Evolutionary conservation across 1,140 invertebrate species (phyloP).

Genomic region (Muscidifurax raptorellus): DNA sequence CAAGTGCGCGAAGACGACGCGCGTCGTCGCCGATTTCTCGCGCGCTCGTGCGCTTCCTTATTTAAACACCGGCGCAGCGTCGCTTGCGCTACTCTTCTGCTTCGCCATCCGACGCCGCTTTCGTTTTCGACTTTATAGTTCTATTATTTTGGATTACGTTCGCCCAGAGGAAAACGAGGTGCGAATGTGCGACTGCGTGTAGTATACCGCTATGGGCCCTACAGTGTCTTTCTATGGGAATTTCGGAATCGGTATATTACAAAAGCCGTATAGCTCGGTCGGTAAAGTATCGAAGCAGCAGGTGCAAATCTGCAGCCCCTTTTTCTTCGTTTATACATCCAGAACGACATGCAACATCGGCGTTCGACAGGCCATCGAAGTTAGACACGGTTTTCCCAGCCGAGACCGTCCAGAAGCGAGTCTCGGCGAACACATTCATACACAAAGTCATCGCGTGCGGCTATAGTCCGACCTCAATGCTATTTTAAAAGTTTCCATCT

Average conservation of each 20-base stretch:
- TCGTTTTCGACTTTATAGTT: neutral
- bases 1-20: constrained; percentile 39
- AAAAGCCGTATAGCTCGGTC: too few relatives aligned
- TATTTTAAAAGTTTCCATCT: constrained; percentile 66
- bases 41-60: constrained; percentile 31
- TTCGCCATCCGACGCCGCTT: neutral
- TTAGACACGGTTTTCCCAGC: neutral
- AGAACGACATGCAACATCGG: too few relatives aligned
- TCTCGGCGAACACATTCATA: neutral
- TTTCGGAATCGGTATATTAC: too few relatives aligned
- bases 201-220: too few relatives aligned
- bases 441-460: neutral
- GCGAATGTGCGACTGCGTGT: too few relatives aligned
- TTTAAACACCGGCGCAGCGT: constrained; percentile 18
- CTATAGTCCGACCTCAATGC: constrained; percentile 63
- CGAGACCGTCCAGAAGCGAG: neutral
- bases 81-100: too few relatives aligned
- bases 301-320: too few relatives aligned
- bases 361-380: constrained; percentile 13
- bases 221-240: too few relatives aligned
- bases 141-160: constrained; percentile 2
- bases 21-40: constrained; percentile 12
- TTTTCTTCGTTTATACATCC: too few relatives aligned
- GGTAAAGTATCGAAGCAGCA: too few relatives aligned
- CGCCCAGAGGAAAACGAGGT: too few relatives aligned